These are phyloP conservation scores for Drymonia ruficornis DNA, from an alignment of 2,888 invertebrate genomes.

Conservation along the genomic window DNA sequence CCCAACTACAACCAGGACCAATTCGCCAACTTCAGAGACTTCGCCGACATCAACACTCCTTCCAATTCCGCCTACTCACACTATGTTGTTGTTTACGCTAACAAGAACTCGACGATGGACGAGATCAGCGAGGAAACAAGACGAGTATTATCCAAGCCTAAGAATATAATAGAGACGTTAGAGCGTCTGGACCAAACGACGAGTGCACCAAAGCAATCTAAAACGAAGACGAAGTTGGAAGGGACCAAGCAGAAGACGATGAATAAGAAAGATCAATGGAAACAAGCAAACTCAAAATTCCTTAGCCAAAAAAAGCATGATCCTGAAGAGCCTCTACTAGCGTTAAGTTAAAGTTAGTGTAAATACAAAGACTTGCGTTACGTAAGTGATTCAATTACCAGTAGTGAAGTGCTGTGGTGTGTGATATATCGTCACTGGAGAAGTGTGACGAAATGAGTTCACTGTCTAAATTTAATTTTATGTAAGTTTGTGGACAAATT, in stretches of 20 bases:
- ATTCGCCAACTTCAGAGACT: slow-evolving; percentile 95
- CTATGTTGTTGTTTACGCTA: slow-evolving; percentile 92
- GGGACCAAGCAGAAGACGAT: slow-evolving; percentile 73
- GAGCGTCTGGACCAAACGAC: slow-evolving; percentile 87
- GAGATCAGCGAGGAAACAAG: slow-evolving; percentile 77
- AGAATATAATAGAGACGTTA: slow-evolving; percentile 93
- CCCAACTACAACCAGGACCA: slow-evolving; percentile 92
- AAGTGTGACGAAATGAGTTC: slow-evolving; percentile 61
- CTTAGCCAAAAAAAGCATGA: slow-evolving; percentile 72
- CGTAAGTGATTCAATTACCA: slow-evolving; percentile 66
- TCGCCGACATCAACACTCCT: slow-evolving; percentile 95
- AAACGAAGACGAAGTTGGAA: slow-evolving; percentile 87
- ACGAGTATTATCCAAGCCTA: slow-evolving; percentile 84
- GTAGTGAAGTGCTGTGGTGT: slow-evolving; percentile 48
- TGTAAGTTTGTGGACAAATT: slow-evolving; percentile 49
- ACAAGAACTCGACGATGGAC: slow-evolving; percentile 89
- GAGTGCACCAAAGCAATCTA: slow-evolving; percentile 79
- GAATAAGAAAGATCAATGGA: slow-evolving; percentile 78
- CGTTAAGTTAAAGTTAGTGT: slow-evolving; percentile 86
- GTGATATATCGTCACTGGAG: slow-evolving; percentile 47
- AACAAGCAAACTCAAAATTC: slow-evolving; percentile 67
- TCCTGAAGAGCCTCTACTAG: slow-evolving; percentile 87
- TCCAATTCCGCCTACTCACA: slow-evolving; percentile 92
- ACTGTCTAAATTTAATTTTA: slow-evolving; percentile 67
- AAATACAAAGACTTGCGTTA: slow-evolving; percentile 73